Percentiles rank a stretch among this genome's conserved stretches.
phyloP scores from a whole-genome alignment of 2,888 invertebrate genomes.

The Holacanthella duospinosa region DNA sequence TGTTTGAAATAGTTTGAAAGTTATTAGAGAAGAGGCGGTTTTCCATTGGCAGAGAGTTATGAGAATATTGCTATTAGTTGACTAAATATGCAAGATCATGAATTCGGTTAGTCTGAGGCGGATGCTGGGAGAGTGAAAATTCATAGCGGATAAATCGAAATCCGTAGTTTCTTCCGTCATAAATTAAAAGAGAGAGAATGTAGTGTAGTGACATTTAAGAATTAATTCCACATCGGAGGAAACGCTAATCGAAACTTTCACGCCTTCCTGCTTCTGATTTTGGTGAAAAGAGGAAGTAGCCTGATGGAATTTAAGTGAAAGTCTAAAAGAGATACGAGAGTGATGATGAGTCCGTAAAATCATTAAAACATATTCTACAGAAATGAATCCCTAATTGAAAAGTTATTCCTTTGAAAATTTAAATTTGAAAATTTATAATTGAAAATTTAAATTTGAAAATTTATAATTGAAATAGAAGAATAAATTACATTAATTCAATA shows the following conservation, averaged over 20 bases:
- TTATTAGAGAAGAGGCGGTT: background rate
- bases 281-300: slow-evolving; percentile 10
- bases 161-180: slow-evolving; percentile 23
- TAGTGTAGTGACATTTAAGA: slow-evolving; percentile 27
- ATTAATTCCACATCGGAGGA: slow-evolving; percentile 37
- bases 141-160: background rate
- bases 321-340: too few species aligned
- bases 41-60: background rate
- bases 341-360: too few species aligned
- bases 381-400: too few species aligned
- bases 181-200: slow-evolving; percentile 18
- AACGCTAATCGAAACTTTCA: slow-evolving; percentile 37
- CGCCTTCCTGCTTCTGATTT: slow-evolving; percentile 32
- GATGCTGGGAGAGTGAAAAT: background rate
- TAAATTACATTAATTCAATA: too few species aligned
- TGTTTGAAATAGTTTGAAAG: background rate
- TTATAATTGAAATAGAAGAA: too few species aligned
- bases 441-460: too few species aligned
- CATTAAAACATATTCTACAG: too few species aligned
- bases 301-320: background rate
- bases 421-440: too few species aligned
- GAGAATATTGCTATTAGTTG: background rate
- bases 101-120: background rate
- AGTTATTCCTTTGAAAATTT: too few species aligned
- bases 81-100: background rate